Evolutionary conservation across 1,140 invertebrate genomes (phyloP).

Genomic region (Diorhabda carinulata): DNA sequence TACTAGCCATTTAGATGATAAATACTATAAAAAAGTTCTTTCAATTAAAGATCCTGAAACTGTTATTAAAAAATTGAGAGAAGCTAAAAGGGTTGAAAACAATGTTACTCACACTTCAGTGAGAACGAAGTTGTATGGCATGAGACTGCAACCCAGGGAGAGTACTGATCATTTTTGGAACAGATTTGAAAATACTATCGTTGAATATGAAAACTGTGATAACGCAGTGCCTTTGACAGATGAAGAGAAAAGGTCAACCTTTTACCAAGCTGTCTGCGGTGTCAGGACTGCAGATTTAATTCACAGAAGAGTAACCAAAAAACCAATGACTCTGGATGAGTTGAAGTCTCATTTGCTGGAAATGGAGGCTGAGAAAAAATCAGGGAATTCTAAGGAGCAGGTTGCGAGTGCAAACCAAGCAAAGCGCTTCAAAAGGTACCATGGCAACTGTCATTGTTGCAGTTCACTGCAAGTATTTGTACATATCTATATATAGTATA

Average conservation of each 20-base stretch:
- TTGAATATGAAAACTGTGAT: slow-evolving; percentile 1
- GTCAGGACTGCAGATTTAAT: slow-evolving; percentile 1
- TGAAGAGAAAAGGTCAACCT: slow-evolving; percentile 1
- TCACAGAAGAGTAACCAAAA: neutral
- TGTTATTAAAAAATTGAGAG: neutral
- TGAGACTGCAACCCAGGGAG: neutral
- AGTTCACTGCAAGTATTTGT: no score
- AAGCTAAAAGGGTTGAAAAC: slow-evolving; percentile 1
- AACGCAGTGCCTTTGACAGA: slow-evolving; percentile 7
- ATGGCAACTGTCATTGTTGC: neutral
- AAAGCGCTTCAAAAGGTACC: neutral
- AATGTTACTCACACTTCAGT: slow-evolving; percentile 1
- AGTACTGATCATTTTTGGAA: neutral
- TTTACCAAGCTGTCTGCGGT: slow-evolving; percentile 5
- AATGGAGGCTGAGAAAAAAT: slow-evolving; percentile 2
- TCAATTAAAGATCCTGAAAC: neutral
- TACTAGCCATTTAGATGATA: slow-evolving; percentile 3
- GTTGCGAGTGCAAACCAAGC: slow-evolving; percentile 1
- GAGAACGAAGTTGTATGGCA: neutral
- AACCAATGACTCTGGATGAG: neutral
- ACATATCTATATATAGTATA: no score
- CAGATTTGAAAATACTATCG: slow-evolving; percentile 3
- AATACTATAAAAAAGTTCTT: neutral
- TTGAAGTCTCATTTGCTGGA: slow-evolving; percentile 5
- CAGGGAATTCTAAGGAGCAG: neutral